These are phyloP conservation scores for Allacma fusca DNA, from an alignment of 2,888 invertebrate species.

Conservation along the genomic window DNA sequence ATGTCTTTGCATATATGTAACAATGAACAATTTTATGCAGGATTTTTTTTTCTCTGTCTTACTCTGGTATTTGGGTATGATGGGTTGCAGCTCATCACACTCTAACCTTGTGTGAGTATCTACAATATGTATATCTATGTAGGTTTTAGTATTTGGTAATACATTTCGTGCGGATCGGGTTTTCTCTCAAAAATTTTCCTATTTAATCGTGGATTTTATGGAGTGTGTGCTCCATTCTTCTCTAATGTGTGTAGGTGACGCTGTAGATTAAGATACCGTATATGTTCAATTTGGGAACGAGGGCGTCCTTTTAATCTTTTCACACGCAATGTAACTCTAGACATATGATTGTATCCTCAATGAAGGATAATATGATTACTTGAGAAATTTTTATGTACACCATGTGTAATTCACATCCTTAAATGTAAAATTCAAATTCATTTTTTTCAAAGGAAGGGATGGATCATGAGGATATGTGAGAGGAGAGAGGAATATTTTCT, in stretches of 20 bases:
- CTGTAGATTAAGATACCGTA: slow-evolving; percentile 39
- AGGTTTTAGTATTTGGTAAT: background rate
- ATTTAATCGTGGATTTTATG: slow-evolving; percentile 33
- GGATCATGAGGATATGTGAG: background rate
- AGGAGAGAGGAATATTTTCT: background rate
- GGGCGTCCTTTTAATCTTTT: slow-evolving; percentile 41
- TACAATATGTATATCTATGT: background rate
- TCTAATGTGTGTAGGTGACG: slow-evolving; percentile 38
- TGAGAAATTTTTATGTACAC: background rate
- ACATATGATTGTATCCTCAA: slow-evolving; percentile 18
- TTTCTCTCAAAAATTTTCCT: slow-evolving; percentile 32
- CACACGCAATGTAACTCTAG: slow-evolving; percentile 32
- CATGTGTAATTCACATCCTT: slow-evolving; percentile 10
- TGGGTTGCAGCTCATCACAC: too few relatives aligned
- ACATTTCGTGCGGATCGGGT: slow-evolving; percentile 23
- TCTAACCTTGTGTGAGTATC: background rate
- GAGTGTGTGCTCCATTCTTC: slow-evolving; percentile 27
- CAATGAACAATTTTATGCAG: too few relatives aligned
- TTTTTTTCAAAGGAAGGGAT: background rate
- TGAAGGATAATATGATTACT: background rate
- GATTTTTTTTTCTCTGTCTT: too few relatives aligned
- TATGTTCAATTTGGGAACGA: slow-evolving; percentile 40
- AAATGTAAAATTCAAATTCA: slow-evolving; percentile 28
- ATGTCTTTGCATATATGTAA: too few relatives aligned
- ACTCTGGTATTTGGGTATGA: too few relatives aligned